Evolutionary conservation across 2,888 invertebrate species (phyloP).

Genomic region (Drosophila neutralis): DNA sequence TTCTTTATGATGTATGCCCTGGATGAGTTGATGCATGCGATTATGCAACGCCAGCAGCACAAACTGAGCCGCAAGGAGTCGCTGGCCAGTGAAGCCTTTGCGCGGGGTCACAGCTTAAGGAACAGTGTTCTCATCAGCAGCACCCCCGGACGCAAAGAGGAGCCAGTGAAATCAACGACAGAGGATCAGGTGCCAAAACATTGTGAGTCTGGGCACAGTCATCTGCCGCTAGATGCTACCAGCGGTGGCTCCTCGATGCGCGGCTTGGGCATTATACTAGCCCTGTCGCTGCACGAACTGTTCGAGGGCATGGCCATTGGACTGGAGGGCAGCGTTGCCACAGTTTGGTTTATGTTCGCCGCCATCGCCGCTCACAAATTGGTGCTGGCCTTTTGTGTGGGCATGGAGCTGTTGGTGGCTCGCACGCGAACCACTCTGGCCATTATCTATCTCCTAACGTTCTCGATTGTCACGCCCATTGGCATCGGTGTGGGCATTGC

Average conservation of each 20-base stretch:
- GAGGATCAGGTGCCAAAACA: conserved; percentile 11
- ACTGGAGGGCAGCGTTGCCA: conserved; percentile 87
- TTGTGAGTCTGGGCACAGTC: conserved; percentile 55
- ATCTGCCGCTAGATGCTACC: conserved; percentile 61
- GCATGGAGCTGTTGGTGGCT: conserved; percentile 91
- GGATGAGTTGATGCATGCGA: conserved; percentile 91
- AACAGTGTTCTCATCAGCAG: conserved; percentile 74
- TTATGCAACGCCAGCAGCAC: conserved; percentile 87
- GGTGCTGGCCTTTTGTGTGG: conserved; percentile 95
- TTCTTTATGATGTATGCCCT: conserved; percentile 92
- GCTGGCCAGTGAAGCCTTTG: conserved; percentile 80
- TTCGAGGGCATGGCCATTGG: conserved; percentile 95
- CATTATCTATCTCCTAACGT: conserved; percentile 89
- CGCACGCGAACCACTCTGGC: conserved; percentile 88
- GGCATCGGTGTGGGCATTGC: conserved; percentile 91
- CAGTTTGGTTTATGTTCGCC: conserved; percentile 92
- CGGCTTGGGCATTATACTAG: conserved; percentile 92
- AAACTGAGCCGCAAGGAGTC: conserved; percentile 68
- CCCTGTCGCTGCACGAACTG: conserved; percentile 93
- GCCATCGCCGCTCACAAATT: conserved; percentile 94
- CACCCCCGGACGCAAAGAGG: neutral
- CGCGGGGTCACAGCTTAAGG: conserved; percentile 81
- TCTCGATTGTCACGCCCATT: conserved; percentile 91
- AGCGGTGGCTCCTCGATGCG: conserved; percentile 85
- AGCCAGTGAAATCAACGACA: neutral